phyloP scores from a whole-genome alignment of 2,797 vertebrate species.

The Hirundo rustica region DNA sequence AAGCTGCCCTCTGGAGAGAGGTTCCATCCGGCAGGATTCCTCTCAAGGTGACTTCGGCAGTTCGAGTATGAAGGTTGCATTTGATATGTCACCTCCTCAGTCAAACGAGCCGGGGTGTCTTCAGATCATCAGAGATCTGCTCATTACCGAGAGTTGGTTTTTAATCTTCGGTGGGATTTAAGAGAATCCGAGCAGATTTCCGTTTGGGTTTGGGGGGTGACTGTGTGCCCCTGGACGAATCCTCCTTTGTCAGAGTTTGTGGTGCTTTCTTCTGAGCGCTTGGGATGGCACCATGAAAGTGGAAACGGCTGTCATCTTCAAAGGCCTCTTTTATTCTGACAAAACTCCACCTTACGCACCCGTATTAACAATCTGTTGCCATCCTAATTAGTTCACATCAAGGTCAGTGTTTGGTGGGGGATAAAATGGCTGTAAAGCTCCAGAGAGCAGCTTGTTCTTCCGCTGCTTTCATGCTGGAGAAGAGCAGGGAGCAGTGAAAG shows the following conservation, averaged over 20 bases:
- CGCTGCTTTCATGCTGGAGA: not conserved
- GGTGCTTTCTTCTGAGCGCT: slow-evolving; percentile 69
- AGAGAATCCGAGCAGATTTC: slow-evolving; percentile 69
- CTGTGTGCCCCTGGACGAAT: slow-evolving; percentile 62
- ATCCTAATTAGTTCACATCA: slow-evolving; percentile 69
- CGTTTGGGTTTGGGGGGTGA: slow-evolving; percentile 43
- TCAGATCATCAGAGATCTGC: slow-evolving; percentile 76
- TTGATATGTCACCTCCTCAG: slow-evolving; percentile 74
- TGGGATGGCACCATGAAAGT: slow-evolving; percentile 70
- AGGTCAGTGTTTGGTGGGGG: slow-evolving; percentile 61
- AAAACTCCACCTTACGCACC: slow-evolving; percentile 52
- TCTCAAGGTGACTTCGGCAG: slow-evolving; percentile 76
- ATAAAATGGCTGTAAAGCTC: slow-evolving; percentile 28
- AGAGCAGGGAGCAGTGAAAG: not conserved
- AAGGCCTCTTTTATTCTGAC: slow-evolving; percentile 63
- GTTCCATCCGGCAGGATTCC: slow-evolving; percentile 54
- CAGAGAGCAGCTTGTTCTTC: not conserved
- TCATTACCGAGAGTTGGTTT: slow-evolving; percentile 62
- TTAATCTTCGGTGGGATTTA: slow-evolving; percentile 62
- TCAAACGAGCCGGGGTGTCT: slow-evolving; percentile 60
- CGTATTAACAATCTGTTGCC: slow-evolving; percentile 56
- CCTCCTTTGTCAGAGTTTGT: slow-evolving; percentile 67
- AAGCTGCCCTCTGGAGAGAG: slow-evolving; percentile 65
- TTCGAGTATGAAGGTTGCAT: slow-evolving; percentile 72
- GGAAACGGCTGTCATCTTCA: slow-evolving; percentile 72